Base-by-base conservation (phyloP, 2,888 invertebrate species). In the Esperia sulphurella region DNA sequence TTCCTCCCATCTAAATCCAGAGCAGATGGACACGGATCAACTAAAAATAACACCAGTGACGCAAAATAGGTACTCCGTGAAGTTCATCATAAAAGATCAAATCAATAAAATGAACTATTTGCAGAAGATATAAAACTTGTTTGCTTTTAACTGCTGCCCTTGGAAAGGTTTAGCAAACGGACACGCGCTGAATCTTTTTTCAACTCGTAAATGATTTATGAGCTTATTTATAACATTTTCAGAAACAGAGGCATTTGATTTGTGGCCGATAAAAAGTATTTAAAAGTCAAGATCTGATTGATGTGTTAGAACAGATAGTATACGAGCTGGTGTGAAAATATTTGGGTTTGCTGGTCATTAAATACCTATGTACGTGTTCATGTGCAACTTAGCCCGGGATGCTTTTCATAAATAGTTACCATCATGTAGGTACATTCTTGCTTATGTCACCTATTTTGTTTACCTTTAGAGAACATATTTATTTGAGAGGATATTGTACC, bases 101-200 rank as follows among this genome's bases (percentile, higher is more conserved):
- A 74, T 71, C 70, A 68, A 73, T 74, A 65, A 61, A 55, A 72
- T 61, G 54, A 61, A 71, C 71, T 83, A 83, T 83, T 79, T 75
- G 54, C 65, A 68, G 77, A 65, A 62, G 77, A 63, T 75, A 75
- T 83, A 78, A 83, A 83, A 80, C 47, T 62, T 76, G 78, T 79
- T 79, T 79, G 73, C 71, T 78, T 75, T 72, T 72, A 67, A 68
- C 68, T 69, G 68, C 58, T 63, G 80, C 71, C 84, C 85, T 85
- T 85, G 85, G 63, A 65, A 73, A 77, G 79, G 75, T 73, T 75
- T 71, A 65, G 63, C 65, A 55, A 59, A 68, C 63, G 52, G 55
- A 53, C 61, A 59, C 49, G 56, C 56, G 56, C 56, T 61, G 53
- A 68, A 70, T 65, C 60, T 65, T 68, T 73, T 74, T 42, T 4